phyloP scores from a whole-genome alignment of 1,140 invertebrate genomes.

The Augochlora pura region DNA sequence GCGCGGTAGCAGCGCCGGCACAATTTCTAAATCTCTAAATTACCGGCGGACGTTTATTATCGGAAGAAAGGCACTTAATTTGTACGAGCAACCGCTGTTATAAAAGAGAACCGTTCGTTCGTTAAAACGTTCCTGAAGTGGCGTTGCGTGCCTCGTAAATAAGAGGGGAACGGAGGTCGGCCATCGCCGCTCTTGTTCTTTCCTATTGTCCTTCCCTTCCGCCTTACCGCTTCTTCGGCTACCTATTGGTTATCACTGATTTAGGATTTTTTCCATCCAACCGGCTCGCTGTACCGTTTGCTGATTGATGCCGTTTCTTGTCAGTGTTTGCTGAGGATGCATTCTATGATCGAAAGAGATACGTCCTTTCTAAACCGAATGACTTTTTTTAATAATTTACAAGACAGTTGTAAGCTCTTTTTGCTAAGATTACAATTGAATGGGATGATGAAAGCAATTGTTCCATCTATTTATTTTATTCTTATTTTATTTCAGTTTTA shows the following conservation, averaged over 20 bases:
- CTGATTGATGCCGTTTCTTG: too few relatives aligned
- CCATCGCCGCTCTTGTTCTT: conserved; percentile 37
- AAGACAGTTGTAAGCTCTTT: too few relatives aligned
- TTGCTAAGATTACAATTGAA: too few relatives aligned
- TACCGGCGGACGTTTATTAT: conserved; percentile 63
- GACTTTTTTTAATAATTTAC: too few relatives aligned
- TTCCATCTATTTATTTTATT: too few relatives aligned
- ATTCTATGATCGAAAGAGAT: too few relatives aligned
- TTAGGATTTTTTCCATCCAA: neutral
- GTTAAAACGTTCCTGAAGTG: conserved; percentile 59
- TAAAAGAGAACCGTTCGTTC: conserved; percentile 58
- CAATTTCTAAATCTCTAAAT: conserved; percentile 68
- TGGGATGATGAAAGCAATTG: too few relatives aligned
- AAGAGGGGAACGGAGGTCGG: conserved; percentile 48
- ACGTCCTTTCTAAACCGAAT: too few relatives aligned
- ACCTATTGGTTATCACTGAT: neutral
- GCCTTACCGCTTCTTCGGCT: too few relatives aligned
- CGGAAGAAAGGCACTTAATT: conserved; percentile 67
- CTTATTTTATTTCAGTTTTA: too few relatives aligned
- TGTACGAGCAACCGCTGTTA: conserved; percentile 60
- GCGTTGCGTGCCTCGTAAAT: conserved; percentile 63
- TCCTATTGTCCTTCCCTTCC: conserved; percentile 1
- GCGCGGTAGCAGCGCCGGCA: conserved; percentile 15
- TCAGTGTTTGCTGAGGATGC: too few relatives aligned
- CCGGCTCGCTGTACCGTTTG: too few relatives aligned